Base-by-base conservation (phyloP, 2,888 invertebrate genomes). In the Pilophorus perplexus region DNA sequence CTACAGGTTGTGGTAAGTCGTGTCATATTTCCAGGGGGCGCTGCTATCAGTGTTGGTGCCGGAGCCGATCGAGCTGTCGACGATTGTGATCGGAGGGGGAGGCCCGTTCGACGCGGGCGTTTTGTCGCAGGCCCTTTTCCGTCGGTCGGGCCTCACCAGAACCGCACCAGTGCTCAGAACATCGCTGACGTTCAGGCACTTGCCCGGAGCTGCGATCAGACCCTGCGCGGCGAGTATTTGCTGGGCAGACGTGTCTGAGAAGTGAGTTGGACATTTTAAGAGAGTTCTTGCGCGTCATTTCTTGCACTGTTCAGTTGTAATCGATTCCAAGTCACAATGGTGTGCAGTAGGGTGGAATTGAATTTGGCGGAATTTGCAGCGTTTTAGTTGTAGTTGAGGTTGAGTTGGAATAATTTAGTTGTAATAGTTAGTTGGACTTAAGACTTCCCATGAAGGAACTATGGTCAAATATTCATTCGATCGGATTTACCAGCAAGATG, bases 21-120 rank as follows among this genome's bases (percentile, higher is more conserved):
- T n/a, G n/a, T n/a, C n/a, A n/a, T n/a, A n/a, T n/a, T n/a, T 69
- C 3, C 68, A 82, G 80, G 95, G 96, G 2, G 84, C 89, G 2
- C 78, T 96, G 2, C 75, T 95, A 52, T 84, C 85, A 69, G 76
- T 84, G 68, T 75, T 94, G 23, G 76, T 93, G 20, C 74, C 79
- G 2, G 74, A 80, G 67, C 86, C 89, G 10, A 82, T 96, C 73
- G 85, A 84, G 75, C 78, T 95, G 0, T 78, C 81, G 4, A 82
- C 85, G 60, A 81, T 92, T 67, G 84, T 85, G 62, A 84, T 95
- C 75, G 88, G 87, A 60, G 84, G 83, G 68, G 81, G 79, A 20
- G 82, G 83, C 28, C 85, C 86, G 5, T 89, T 83, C 75, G 83
- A 83, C 52, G 72, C 80, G 48, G 79, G 81, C 12, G 80, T 85